Evolutionary conservation across 1,140 invertebrate species (phyloP).

Genomic region (Acromyrmex heyeri): DNA sequence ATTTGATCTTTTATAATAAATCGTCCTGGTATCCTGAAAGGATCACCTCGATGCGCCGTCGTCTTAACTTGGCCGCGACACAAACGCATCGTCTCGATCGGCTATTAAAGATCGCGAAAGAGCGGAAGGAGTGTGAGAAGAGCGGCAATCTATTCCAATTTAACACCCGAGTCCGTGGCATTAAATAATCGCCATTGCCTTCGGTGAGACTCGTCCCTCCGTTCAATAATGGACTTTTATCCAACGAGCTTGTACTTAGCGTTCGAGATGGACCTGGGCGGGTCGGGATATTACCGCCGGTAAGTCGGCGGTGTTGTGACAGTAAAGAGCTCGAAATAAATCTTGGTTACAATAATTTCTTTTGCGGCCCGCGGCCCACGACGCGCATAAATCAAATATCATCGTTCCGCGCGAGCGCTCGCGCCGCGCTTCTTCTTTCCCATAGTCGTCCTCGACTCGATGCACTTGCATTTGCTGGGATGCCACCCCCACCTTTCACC

Average conservation of each 20-base stretch:
- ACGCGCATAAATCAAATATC: constrained; percentile 83
- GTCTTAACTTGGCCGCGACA: not conserved
- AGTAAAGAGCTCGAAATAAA: constrained; percentile 85
- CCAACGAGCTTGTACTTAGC: constrained; percentile 80
- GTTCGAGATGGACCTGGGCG: constrained; percentile 66
- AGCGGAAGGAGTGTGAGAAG: constrained; percentile 52
- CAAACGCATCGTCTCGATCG: constrained; percentile 41
- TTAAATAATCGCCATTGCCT: constrained; percentile 83
- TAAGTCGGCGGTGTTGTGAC: constrained; percentile 83
- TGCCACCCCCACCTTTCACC: constrained; percentile 11
- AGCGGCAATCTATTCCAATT: constrained; percentile 83
- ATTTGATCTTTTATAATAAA: constrained; percentile 44
- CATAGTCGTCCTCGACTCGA: constrained; percentile 34
- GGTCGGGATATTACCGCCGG: constrained; percentile 75
- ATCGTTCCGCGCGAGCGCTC: constrained; percentile 71
- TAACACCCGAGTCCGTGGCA: constrained; percentile 82
- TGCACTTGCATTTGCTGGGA: constrained; percentile 22
- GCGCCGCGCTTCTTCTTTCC: constrained; percentile 41
- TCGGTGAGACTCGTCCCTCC: constrained; percentile 81
- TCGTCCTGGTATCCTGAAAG: not conserved
- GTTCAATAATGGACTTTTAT: constrained; percentile 84
- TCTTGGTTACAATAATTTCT: constrained; percentile 84
- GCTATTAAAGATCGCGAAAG: constrained; percentile 50
- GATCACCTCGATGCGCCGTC: not conserved
- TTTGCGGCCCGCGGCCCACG: constrained; percentile 80